These are phyloP conservation scores for Rhea americana DNA, from an alignment of 2,113 vertebrate genomes.

Conservation along the genomic window DNA sequence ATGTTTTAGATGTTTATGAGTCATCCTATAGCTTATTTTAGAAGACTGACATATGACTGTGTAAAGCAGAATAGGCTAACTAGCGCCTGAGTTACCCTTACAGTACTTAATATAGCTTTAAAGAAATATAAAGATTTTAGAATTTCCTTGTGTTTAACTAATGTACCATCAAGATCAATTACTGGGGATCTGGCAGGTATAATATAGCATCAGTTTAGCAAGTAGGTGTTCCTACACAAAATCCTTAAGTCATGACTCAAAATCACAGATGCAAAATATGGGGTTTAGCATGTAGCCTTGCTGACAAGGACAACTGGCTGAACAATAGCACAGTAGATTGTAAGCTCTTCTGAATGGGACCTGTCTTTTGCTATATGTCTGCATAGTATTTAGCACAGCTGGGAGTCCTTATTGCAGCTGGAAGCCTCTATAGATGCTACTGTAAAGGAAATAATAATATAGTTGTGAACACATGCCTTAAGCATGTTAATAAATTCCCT, in stretches of 20 bases:
- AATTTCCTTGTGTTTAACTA: background rate
- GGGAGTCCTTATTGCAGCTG: slow-evolving; percentile 40
- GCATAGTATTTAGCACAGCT: slow-evolving; percentile 44
- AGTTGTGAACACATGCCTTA: slow-evolving; percentile 40
- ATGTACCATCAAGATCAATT: background rate
- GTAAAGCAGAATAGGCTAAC: slow-evolving; percentile 17
- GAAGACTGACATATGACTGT: slow-evolving; percentile 8
- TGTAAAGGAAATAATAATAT: slow-evolving; percentile 36
- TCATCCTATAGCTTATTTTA: slow-evolving; percentile 47
- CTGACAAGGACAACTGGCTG: background rate
- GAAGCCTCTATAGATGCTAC: slow-evolving; percentile 8
- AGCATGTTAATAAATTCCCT: slow-evolving; percentile 23
- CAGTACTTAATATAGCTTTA: background rate
- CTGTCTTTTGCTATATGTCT: slow-evolving; percentile 12
- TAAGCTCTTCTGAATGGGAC: background rate
- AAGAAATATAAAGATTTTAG: background rate
- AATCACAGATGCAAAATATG: background rate
- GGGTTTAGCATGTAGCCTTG: background rate
- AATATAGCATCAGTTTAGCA: background rate
- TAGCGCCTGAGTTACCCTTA: background rate
- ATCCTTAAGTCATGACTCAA: background rate
- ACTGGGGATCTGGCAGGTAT: background rate
- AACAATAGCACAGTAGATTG: background rate
- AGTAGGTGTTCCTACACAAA: background rate
- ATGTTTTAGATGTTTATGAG: slow-evolving; percentile 58